Evolutionary conservation across 2,797 vertebrate species (phyloP), one percentile per base, ranked within the genome.

Genomic region (Ispidina picta): DNA sequence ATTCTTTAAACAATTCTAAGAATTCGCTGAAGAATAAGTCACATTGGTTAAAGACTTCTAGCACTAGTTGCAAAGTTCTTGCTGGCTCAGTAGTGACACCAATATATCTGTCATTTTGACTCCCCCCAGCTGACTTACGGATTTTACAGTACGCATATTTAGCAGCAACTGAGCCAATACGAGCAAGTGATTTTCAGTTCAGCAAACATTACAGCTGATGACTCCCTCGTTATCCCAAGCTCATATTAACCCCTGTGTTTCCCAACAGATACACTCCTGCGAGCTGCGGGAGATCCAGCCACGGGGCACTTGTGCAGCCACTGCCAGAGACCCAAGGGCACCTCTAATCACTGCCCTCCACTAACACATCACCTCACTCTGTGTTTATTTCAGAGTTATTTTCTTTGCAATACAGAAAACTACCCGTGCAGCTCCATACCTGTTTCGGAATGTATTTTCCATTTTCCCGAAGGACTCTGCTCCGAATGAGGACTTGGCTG

Each of bases 401-500:
- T 55, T 12, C 54, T 3, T 3, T 0, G 44, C 0, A 4, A 26
- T 26, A 55, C 70, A 3, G 2, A 10, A 8, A 2, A 28, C 56
- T 43, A 1, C 2, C 12, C 37, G 2, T 28, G 23, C 48, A 2
- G 20, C 33, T 17, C 56, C 91, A 8, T 94, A 99, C 99, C 98
- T 99, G 99, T 96, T 99, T 99, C 9, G 99, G 98, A 96, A 99
- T 99, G 97, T 99, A 99, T 96, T 99, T 99, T 84, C 99, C 99
- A 94, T 99, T 99, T 97, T 99, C 99, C 98, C 99, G 98, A 83
- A 99, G 98, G 95, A 99, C 99, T 97, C 99, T 98, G 98, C 99
- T 99, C 96, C 99, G 98, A 93, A 99, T 99, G 62, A 99, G 98
- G 82, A 99, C 99, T 98, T 99, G 99, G 94, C 99, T 99, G 96